Evolutionary conservation across 2,888 invertebrate genomes (phyloP), one percentile per base, ranked within the genome.

Genomic region (Eulithis testata): DNA sequence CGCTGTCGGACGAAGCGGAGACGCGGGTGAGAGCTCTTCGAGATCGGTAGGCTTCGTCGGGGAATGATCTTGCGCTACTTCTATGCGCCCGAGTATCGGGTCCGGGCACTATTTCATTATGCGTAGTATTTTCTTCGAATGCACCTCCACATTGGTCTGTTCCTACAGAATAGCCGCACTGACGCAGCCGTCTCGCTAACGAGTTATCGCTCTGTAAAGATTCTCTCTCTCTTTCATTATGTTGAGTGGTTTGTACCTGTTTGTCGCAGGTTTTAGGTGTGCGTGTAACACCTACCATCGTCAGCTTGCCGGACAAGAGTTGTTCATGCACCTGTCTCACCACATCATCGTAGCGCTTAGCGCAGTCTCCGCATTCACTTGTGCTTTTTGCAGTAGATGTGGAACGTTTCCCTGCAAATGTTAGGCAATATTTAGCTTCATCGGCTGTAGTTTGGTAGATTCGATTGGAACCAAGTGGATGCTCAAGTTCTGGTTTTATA

Each of bases 271-370:
- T 51, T 31, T 56, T 56, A 4, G 31, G 56, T 12, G 44, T 47
- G 12, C 44, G 45, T 12, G 56, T 44, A n/a, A 56, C 45, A 3
- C 45, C 56, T 4, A 31, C 31, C 56, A 47, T 45, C 11, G n/a
- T 45, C 21, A 56, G 9, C 45, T 36, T 31, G 12, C 56, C 45
- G 11, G 57, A 37, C 21, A 58, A 14, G 37, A 58, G 31, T 8
- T 56, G 45, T 31, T n/a, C 36, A 11, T 56, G 56, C 31, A 56
- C 56, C 56, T 44, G 31, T 9, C 45, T 56, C 45, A 36, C 49
- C 21, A 49, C 49, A 49, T 49, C 49, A 21, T 49, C 49, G 11
- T 49, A 49, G 21, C 49, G 49, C 49, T 49, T 51, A 31, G 27
- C 8, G 36, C 45, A 56, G 11, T 31, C 36, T n/a, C 21, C 4